Base-by-base conservation (phyloP, 2,113 vertebrate species). In the Dicaeum eximium region DNA sequence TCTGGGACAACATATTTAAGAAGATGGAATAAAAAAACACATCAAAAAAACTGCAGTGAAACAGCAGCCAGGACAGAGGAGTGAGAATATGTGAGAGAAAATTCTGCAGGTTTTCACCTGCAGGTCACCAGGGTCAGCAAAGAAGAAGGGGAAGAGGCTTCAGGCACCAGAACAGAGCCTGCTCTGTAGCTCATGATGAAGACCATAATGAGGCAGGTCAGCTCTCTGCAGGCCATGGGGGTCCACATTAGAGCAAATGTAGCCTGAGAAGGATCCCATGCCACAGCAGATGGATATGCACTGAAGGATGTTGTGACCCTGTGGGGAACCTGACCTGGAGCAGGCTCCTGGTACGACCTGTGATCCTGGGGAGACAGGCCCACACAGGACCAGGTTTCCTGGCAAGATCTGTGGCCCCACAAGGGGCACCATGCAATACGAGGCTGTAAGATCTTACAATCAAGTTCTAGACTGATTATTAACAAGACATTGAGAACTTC, bases 401-500 rank as follows among this genome's bases (percentile, higher is more conserved):
- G 35, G 6, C 11, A 74, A 45, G 19, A 33, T 5, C 9, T 60
- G 9, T 30, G 28, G 4, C 8, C 5, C 4, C 8, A 3, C 11
- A 57, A 23, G 18, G 20, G 6, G 4, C 45, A 6, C 6, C n/a
- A 31, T 0, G 2, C 7, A 75, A n/a, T 2, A 60, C 12, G 6
- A 75, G 30, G 23, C 33, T 25, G 14, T 58, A 69, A 33, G n/a
- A 23, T 23, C 50, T 72, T 44, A 80, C 57, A 10, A 18, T 80
- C 13, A 66, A 44, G 5, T 22, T 72, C 45, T 61, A 85, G 23
- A 42, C 17, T n/a, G 27, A 33, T 54, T 47, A 30, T 53, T 28
- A 95, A 57, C 10, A 79, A 47, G 18, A 35, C 5, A 40, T 13
- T 44, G 30, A 67, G 79, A 90, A 20, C 17, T 30, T 48, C 38